Evolutionary conservation across 2,888 invertebrate species (phyloP).

Genomic region (Neelides folsomi): DNA sequence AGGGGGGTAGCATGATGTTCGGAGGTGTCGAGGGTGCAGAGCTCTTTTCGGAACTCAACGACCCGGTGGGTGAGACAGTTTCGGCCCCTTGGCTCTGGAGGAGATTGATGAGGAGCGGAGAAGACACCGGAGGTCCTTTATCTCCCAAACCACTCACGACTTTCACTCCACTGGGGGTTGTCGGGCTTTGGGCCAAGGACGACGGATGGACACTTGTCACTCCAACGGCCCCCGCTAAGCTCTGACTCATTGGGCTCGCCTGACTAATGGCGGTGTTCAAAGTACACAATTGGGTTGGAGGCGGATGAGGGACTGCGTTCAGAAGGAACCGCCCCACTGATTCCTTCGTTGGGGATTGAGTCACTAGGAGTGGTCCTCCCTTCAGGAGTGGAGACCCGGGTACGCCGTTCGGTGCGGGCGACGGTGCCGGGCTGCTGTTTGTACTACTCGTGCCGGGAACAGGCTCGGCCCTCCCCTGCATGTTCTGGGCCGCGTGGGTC

Average conservation of each 20-base stretch:
- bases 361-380: no score
- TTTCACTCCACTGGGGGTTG: constrained; percentile 17
- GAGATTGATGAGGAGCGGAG: constrained; percentile 79
- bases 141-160: no score
- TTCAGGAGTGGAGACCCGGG: no score
- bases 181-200: constrained; percentile 5
- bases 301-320: constrained; percentile 1
- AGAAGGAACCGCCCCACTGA: constrained; percentile 1
- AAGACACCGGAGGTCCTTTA: constrained; percentile 56
- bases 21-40: background rate
- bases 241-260: constrained; percentile 6
- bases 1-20: background rate
- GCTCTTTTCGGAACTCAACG: background rate
- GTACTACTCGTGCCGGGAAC: constrained; percentile 26
- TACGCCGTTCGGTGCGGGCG: no score
- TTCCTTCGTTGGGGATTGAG: background rate
- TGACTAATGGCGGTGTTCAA: constrained; percentile 25
- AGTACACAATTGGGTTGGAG: constrained; percentile 7
- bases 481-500: constrained; percentile 71
- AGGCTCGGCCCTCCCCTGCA: constrained; percentile 52
- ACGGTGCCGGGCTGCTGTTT: constrained; percentile 16
- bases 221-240: constrained; percentile 1
- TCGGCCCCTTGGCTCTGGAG: constrained; percentile 52
- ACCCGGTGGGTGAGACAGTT: constrained; percentile 1
- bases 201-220: constrained; percentile 5